Evolutionary conservation across 2,113 vertebrate species (phyloP), one percentile per base, ranked within the genome.

Genomic region (Hymenochirus boettgeri): DNA sequence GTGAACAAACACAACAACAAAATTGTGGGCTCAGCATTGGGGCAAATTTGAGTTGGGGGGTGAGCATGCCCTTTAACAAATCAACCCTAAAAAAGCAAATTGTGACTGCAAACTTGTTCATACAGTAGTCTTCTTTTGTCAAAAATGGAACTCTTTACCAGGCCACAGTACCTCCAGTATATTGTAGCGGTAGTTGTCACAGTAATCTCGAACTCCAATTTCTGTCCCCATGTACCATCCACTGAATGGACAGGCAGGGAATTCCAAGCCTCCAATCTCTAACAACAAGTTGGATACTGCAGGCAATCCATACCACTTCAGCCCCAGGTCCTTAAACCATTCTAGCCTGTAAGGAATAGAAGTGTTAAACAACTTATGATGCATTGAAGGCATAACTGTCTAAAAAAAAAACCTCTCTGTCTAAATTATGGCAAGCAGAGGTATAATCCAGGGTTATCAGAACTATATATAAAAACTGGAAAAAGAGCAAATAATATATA

Each of bases 191-290:
- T 92, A 96, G 73, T 73, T 92, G 80, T 99, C 96, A 2, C 96
- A 99, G 77, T 97, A 98, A 80, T 98, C 94, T 0, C 96, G 89
- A 59, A 98, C 95, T 0, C 96, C 96, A 0, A 99, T 99, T 87
- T 99, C 96, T 0, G 96, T 98, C 74, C 96, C 96, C 96, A 99
- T 99, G 86, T 99, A 99, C 96, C 96, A 99, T 71, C 96, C 96
- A 0, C 93, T 99, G 86, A 99, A 99, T 67, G 96, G 96, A 50
- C 94, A 97, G 56, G 89, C 91, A 0, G 91, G 89, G 77, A 99
- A 99, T 80, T 99, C 93, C 77, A 99, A 69, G 60, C 96, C 96
- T 0, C 96, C 96, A 0, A 99, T 85, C 83, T 99, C 96, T 1
- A 99, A 83, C n/a, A 98, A 83, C 94, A 99, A 97, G 85, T 86